Percentiles rank a stretch among this genome's conserved stretches.
phyloP scores from a whole-genome alignment of 2,888 invertebrate species.

The Pammene aurita region DNA sequence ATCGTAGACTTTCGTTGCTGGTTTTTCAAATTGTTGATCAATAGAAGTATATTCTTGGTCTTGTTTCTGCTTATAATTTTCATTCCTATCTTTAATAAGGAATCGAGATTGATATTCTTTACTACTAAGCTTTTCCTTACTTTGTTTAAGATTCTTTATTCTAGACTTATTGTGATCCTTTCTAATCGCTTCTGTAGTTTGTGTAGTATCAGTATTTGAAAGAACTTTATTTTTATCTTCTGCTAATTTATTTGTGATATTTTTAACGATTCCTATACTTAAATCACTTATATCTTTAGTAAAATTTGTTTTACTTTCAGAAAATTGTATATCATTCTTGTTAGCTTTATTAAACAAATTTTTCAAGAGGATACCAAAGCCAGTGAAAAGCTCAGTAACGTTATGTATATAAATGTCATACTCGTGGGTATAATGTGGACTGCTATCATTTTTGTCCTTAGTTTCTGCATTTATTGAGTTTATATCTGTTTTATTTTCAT shows the following conservation, averaged over 20 bases:
- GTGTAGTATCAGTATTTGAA: background rate
- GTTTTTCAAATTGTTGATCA: background rate
- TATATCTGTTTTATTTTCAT: background rate
- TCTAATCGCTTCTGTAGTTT: background rate
- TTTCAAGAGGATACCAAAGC: background rate
- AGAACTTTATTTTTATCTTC: background rate
- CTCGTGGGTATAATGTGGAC: background rate
- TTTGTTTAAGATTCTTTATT: background rate
- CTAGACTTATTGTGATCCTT: background rate
- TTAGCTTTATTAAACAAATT: background rate
- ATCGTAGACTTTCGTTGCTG: conserved; percentile 25
- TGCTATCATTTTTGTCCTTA: background rate
- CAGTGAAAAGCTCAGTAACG: background rate
- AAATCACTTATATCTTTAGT: background rate
- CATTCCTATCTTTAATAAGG: conserved; percentile 12
- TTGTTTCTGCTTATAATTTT: background rate
- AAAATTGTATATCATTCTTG: background rate
- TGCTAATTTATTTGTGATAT: background rate
- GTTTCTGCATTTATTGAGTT: background rate
- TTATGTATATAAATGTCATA: background rate
- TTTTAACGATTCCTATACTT: background rate
- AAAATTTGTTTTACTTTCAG: background rate
- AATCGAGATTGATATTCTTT: conserved; percentile 7
- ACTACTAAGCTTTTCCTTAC: background rate
- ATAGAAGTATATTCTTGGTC: background rate